Conservation (phyloP, 2,888 invertebrate species). For the Hyalella azteca region DNA sequence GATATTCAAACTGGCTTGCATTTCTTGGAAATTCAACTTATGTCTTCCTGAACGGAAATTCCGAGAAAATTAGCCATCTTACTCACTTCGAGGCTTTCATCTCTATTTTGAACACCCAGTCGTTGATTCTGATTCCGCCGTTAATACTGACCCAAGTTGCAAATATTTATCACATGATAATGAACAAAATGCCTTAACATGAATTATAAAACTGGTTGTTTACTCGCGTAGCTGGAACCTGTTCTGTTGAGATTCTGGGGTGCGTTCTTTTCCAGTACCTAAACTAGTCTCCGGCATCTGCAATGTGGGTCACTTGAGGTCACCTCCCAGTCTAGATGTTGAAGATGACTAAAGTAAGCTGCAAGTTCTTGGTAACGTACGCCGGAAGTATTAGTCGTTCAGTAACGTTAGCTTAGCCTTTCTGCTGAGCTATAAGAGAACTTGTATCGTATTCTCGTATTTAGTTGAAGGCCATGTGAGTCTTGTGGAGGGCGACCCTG, state of each 20-base stretch:
- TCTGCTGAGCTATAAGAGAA: neutral
- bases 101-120: too few species aligned
- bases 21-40: neutral
- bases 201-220: neutral
- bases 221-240: neutral
- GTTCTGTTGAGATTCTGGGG: neutral
- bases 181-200: neutral
- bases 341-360: slow-evolving; percentile 21
- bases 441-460: neutral
- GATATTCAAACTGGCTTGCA: neutral
- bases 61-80: too few species aligned
- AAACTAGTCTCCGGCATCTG: slow-evolving; percentile 1
- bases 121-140: too few species aligned
- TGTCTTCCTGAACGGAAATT: slow-evolving; percentile 5
- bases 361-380: slow-evolving; percentile 23
- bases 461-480: slow-evolving; percentile 21
- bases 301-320: slow-evolving; percentile 30
- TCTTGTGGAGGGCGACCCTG: slow-evolving; percentile 20
- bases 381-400: slow-evolving; percentile 30
- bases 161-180: too few species aligned
- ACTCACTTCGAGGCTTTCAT: too few species aligned
- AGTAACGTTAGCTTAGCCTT: slow-evolving; percentile 28
- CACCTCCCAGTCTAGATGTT: slow-evolving; percentile 9
- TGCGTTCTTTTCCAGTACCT: slow-evolving; percentile 17
- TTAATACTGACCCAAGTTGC: too few species aligned